Base-by-base conservation (phyloP, 1,140 invertebrate genomes). In the Apis cerana region DNA sequence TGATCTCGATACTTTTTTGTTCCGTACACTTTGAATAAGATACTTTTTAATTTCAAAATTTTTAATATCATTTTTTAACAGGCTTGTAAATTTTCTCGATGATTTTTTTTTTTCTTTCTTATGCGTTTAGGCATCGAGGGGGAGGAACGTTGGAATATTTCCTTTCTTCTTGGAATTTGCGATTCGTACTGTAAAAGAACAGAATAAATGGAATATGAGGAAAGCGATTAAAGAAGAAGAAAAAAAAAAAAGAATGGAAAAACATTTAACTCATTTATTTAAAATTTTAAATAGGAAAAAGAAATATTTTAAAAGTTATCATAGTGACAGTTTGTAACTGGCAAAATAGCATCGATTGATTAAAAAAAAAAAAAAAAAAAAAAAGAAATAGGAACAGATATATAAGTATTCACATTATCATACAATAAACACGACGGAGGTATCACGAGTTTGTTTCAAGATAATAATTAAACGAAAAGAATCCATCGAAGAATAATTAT, bases 211-310 rank as follows among this genome's bases (percentile, higher is more conserved):
- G 48, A 72, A 15, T 15, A 15, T 23, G 58, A 50, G 27, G 2
- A 43, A 27, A 8, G 19, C 43, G 54, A 61, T 9, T 19, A 33
- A 43, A 64, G 56, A 59, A 68, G 15, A 59, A 68, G 2, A n/a
- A 72, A 11, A 71, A 70, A 75, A 43, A 59, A 76, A 68, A 33
- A 59, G 17, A 67, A 58, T 17, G 21, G 33, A 23, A 33, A 52
- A 75, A 33, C 54, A 50, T 76, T 82, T 74, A 82, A 82, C 80
- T 72, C 64, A 69, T 82, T 82, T 82, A 82, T 82, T 82, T 76
- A 82, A 82, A 82, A 82, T 82, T 82, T 82, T 82, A 82, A 82
- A 82, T 82, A 82, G 64, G 74, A 82, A 82, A 33, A 82, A 69
- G 33, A 82, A 80, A 74, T 76, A 76, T 68, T 82, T 75, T 52